A percentile compares a stretch with the other conserved stretches of the same genome.
These are phyloP conservation scores for Zapornia atra DNA, from an alignment of 2,113 vertebrate genomes.

Conservation along the genomic window DNA sequence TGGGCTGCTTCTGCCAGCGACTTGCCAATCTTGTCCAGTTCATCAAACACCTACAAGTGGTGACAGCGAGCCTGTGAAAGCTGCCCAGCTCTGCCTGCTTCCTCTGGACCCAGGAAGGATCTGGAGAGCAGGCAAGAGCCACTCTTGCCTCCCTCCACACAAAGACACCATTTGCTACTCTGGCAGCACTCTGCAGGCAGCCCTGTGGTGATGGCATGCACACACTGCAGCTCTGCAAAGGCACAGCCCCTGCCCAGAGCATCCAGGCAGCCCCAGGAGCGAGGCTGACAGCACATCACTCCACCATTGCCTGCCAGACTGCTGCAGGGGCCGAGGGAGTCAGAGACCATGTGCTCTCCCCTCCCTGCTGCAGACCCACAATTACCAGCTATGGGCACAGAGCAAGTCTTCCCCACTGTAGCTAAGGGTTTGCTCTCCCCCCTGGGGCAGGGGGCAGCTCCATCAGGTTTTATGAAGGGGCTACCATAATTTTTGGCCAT, in stretches of 20 bases:
- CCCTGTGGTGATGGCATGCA: neutral
- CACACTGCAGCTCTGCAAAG: accelerated
- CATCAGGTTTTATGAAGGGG: neutral
- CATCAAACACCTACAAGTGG: slow-evolving; percentile 86
- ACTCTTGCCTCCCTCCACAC: neutral
- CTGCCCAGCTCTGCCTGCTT: too few species aligned
- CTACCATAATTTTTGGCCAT: neutral
- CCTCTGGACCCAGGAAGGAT: accelerated
- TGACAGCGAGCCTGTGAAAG: neutral
- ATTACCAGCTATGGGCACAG: neutral
- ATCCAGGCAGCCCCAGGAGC: neutral
- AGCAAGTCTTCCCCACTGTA: neutral
- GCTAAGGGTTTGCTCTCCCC: neutral
- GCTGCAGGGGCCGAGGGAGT: neutral
- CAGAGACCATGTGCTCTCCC: accelerated
- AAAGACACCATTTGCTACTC: accelerated
- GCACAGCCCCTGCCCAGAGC: neutral
- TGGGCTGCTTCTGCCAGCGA: slow-evolving; percentile 78
- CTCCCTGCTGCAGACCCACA: neutral
- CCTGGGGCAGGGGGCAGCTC: neutral
- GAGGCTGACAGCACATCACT: neutral
- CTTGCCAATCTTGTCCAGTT: slow-evolving; percentile 87
- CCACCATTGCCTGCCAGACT: neutral
- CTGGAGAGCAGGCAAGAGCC: neutral
- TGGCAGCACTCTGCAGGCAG: accelerated